Percentiles rank a stretch among this genome's conserved stretches.
These are phyloP conservation scores for Rhinogobio ventralis DNA, from an alignment of 2,797 vertebrate genomes.

Conservation along the genomic window DNA sequence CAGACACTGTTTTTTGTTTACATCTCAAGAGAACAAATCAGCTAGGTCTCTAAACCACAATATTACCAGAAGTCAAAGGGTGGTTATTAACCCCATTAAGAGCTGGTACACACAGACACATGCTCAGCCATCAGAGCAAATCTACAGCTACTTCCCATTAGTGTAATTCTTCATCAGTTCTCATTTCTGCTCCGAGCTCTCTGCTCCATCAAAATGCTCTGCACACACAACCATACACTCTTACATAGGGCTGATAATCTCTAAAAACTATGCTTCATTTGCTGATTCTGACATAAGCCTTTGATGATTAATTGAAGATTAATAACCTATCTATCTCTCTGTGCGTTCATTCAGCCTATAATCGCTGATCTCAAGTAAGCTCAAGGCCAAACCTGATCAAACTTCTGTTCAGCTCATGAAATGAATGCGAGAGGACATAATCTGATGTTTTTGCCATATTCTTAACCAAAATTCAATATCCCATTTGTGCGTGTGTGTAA, in stretches of 20 bases:
- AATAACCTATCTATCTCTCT: conserved; percentile 28
- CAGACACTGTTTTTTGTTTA: background rate
- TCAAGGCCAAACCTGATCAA: conserved; percentile 25
- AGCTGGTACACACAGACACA: conserved; percentile 3
- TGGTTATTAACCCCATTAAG: conserved; percentile 23
- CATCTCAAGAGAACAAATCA: background rate
- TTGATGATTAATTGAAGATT: conserved; percentile 49
- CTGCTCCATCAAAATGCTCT: background rate
- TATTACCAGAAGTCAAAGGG: conserved; percentile 35
- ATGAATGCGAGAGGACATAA: background rate
- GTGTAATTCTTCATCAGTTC: conserved; percentile 33
- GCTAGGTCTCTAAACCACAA: conserved; percentile 3
- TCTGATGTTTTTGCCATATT: conserved; percentile 5
- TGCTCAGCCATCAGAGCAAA: conserved; percentile 3
- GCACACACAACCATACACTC: background rate
- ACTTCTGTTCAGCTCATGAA: background rate
- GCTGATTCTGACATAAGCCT: conserved; percentile 27
- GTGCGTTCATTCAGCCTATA: conserved; percentile 7
- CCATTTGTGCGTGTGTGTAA: background rate
- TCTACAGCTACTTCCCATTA: conserved; percentile 17
- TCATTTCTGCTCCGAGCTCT: conserved; percentile 3
- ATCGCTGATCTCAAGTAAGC: conserved; percentile 30
- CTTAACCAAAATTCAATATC: conserved; percentile 11
- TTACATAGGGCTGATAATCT: conserved; percentile 28
- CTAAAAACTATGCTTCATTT: conserved; percentile 28